These are phyloP conservation scores for Heliconius charithonia DNA, from an alignment of 2,888 invertebrate genomes.

Conservation along the genomic window DNA sequence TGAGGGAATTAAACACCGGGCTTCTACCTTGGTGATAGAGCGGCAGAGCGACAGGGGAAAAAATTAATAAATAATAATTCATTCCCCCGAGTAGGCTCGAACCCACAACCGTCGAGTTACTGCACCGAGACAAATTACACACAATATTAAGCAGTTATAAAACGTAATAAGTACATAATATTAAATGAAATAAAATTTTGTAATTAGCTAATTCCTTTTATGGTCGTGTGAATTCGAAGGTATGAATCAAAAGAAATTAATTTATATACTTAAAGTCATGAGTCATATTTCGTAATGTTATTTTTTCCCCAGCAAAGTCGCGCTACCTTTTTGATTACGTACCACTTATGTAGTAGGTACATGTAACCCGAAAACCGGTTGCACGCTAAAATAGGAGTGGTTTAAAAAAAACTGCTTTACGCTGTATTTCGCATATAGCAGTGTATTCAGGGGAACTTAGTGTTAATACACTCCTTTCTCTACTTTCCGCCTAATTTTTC, in stretches of 20 bases:
- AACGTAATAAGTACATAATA: background rate
- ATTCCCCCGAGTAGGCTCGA: too few relatives aligned
- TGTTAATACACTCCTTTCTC: too few relatives aligned
- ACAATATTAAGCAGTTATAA: background rate
- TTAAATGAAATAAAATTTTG: conserved; percentile 18
- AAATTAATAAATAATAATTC: too few relatives aligned
- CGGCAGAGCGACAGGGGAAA: too few relatives aligned
- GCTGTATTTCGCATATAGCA: too few relatives aligned
- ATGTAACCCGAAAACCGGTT: conserved; percentile 42
- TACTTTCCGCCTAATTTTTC: too few relatives aligned
- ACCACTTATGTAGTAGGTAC: conserved; percentile 20
- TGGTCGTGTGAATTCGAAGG: conserved; percentile 9
- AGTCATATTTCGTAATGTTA: conserved; percentile 39
- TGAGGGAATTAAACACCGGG: too few relatives aligned
- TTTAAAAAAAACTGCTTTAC: background rate
- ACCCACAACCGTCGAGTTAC: too few relatives aligned
- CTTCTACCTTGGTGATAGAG: too few relatives aligned
- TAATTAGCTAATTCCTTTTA: conserved; percentile 9
- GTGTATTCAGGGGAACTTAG: too few relatives aligned
- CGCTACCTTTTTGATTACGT: conserved; percentile 41
- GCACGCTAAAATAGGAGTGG: conserved; percentile 17
- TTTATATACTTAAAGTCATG: conserved; percentile 30
- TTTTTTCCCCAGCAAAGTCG: conserved; percentile 38
- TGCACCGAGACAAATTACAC: background rate
- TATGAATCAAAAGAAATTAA: conserved; percentile 26